These are phyloP conservation scores for Temnothorax nylanderi DNA, from an alignment of 1,140 invertebrate genomes.

Conservation along the genomic window DNA sequence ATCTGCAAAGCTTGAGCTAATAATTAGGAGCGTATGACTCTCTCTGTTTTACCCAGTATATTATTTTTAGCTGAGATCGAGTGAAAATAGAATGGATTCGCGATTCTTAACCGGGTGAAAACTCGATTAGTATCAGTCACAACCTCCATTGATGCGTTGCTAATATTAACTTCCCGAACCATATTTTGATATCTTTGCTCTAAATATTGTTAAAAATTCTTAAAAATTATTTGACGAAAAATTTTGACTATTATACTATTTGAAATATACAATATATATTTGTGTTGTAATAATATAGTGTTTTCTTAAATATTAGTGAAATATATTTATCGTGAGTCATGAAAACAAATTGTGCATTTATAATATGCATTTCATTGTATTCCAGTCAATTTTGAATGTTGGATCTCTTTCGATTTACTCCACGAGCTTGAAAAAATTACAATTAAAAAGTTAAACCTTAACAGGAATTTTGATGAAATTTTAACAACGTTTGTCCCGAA, in stretches of 20 bases:
- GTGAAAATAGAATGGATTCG: conserved; percentile 18
- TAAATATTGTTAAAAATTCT: neutral
- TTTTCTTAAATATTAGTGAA: neutral
- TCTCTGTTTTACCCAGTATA: neutral
- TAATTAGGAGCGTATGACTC: neutral
- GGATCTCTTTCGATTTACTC: neutral
- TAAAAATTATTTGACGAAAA: neutral
- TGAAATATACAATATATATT: neutral
- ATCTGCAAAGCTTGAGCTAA: neutral
- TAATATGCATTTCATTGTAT: neutral
- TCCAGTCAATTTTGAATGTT: neutral
- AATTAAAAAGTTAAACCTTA: conserved; percentile 7
- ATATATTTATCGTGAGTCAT: neutral
- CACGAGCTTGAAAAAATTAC: neutral
- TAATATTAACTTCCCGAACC: neutral
- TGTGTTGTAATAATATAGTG: neutral
- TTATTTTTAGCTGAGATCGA: conserved; percentile 18
- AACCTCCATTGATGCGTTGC: neutral
- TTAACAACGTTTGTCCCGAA: conserved; percentile 22
- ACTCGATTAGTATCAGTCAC: neutral
- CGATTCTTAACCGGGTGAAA: conserved; percentile 14
- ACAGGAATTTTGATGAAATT: conserved; percentile 22
- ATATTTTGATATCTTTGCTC: neutral
- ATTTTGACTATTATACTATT: neutral
- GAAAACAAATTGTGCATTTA: neutral